Evolutionary conservation across 2,888 invertebrate species (phyloP), one percentile per base, ranked within the genome.

Genomic region (Nematopogon swammerdamellus): DNA sequence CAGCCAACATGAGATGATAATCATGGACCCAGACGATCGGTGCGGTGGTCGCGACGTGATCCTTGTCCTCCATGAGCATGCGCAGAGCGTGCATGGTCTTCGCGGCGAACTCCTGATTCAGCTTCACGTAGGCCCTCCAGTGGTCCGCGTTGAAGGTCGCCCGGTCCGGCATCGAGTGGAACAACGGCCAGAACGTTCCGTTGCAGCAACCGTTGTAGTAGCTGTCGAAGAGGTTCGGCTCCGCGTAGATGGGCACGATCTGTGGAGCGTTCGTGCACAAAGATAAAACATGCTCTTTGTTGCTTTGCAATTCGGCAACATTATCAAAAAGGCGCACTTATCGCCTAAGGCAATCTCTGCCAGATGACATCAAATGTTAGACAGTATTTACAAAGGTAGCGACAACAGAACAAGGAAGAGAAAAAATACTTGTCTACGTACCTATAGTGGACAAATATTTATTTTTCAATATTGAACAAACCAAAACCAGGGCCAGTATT

Each of bases 21-120:
- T 96, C 96, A 63, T 96, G 96, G 19, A 96, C 85, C 96, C 96
- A 96, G 2, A 96, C 87, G 51, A 96, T 84, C 0, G 95, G 93
- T 14, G 86, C 77, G 18, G 60, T 59, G 16, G 65, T 65, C 53
- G 62, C 66, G 56, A 69, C 72, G 16, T 67, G 65, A 47, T 76
- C 79, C 47, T 81, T 81, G 16, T 77, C 71, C 18, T 75, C 61
- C 52, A 82, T 80, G 44, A 89, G 68, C 42, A 82, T 63, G 47
- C 80, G 70, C 18, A 88, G 63, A 0, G 91, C 90, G 57, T 80
- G 76, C 49, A 93, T 82, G 1, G 93, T 91, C 63, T 89, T 88
- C 8, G 86, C 84, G 0, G 94, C 93, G 61, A 95, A 95, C 63
- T 88, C 84, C 61, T 91, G 85, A 59, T 95, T 95, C 30, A 91